Percentiles rank a stretch among this genome's conserved stretches.
Evolutionary conservation across 2,797 vertebrate genomes (phyloP).

Genomic region (Sebastes nivosus): DNA sequence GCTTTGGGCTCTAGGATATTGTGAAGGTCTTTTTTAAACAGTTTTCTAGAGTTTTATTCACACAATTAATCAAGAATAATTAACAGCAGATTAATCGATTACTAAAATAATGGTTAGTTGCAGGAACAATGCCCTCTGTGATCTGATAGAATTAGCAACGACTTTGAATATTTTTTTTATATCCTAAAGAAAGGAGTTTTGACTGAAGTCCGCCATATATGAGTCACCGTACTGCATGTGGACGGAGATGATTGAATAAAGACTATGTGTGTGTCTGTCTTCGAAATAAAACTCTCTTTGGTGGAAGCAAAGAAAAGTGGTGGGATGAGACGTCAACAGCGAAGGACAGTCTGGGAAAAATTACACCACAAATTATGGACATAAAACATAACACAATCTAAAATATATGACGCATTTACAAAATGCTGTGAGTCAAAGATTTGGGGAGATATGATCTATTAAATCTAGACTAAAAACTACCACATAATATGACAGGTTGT

Average conservation of each 20-base stretch:
- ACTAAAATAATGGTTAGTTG: not conserved
- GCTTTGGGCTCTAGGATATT: not conserved
- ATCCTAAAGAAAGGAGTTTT: not conserved
- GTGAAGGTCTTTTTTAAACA: not conserved
- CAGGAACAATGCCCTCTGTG: not conserved
- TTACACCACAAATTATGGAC: constrained; percentile 20
- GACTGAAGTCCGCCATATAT: constrained; percentile 25
- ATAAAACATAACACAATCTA: constrained; percentile 3
- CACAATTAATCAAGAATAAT: not conserved
- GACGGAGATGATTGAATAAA: constrained; percentile 35
- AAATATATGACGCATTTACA: constrained; percentile 13
- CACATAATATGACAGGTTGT: not conserved
- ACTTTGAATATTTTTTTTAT: not conserved
- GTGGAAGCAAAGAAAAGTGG: constrained; percentile 11
- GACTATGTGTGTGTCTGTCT: constrained; percentile 33
- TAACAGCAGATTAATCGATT: not conserved
- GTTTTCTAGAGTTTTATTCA: not conserved
- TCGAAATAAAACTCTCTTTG: constrained; percentile 18
- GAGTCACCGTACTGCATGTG: constrained; percentile 44
- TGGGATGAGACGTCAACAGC: constrained; percentile 20
- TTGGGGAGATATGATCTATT: not conserved
- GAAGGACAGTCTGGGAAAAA: not conserved
- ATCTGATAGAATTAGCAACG: not conserved
- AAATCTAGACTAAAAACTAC: not conserved
- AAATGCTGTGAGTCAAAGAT: constrained; percentile 1